Evolutionary conservation across 2,113 vertebrate species (phyloP), one percentile per base, ranked within the genome.

Genomic region (Microtus pennsylvanicus): DNA sequence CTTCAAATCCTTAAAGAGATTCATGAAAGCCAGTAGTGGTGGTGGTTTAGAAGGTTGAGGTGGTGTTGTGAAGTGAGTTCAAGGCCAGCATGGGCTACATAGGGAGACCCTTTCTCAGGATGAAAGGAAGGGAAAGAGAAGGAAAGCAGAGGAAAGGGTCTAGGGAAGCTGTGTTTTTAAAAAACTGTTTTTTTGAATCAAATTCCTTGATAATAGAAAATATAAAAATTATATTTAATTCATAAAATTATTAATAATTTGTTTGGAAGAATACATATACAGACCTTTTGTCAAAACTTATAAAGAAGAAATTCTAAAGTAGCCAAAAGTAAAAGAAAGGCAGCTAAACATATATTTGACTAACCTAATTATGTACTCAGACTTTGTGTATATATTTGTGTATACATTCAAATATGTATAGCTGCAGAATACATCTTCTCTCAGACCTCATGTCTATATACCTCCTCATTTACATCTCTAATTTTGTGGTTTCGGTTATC

Each of bases 251-350:
- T 7, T 91, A 80, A 50, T 87, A 91, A 52, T 55, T 61, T 80
- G 52, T 95, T 72, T 91, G 52, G 38, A 90, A 58, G 17, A 90
- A 82, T 82, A 11, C 28, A 42, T 94, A 21, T 90, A 67, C 76
- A 90, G 28, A 33, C 17, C 1, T 22, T 58, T 58, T 58, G 52
- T n/a, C 35, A 58, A 58, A 22, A 82, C 21, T 58, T 58, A 58
- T 26, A n/a, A 81, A n/a, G 80, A 61, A 82, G 67, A 82, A 82
- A 61, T 61, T n/a, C 35, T 26, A 26, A 38, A 82, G 52, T 82
- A 82, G 11, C n/a, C 52, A 82, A 58, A 55, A 58, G 50, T 61
- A 82, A 61, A 82, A 61, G 33, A 58, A 58, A 81, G 22, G 33
- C 19, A 58, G 24, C 78, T 81, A 81, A 58, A 81, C 80, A 82